Conservation (phyloP, 2,113 vertebrate species). For the Empidonax traillii region DNA sequence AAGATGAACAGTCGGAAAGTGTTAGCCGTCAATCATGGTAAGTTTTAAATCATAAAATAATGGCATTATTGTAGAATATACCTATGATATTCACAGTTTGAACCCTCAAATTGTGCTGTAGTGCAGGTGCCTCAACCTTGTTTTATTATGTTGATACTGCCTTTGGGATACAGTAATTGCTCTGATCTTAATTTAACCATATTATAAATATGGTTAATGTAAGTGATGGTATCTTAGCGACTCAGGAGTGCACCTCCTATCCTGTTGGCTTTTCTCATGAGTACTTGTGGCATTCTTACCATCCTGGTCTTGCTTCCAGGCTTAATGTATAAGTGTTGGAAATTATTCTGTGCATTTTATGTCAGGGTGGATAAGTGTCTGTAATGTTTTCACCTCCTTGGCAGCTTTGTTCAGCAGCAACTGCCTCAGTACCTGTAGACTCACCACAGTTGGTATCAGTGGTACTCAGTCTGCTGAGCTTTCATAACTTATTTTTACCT, state of each 20-base stretch:
- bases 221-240: neutral
- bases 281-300: neutral
- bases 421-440: neutral
- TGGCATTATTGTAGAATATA: neutral
- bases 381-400: neutral
- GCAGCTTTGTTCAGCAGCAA: neutral
- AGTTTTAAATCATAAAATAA: slow-evolving; percentile 40
- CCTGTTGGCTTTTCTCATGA: neutral
- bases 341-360: neutral
- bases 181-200: neutral
- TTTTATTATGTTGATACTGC: neutral
- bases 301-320: neutral
- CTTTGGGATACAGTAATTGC: neutral
- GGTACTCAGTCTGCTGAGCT: neutral
- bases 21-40: slow-evolving; percentile 95
- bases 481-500: neutral
- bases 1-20: slow-evolving; percentile 98
- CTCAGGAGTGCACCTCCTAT: neutral
- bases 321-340: neutral
- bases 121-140: neutral
- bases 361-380: neutral
- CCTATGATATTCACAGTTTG: neutral
- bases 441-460: neutral
- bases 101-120: neutral
- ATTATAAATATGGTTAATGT: neutral